These are phyloP conservation scores for Rhynchotus rufescens DNA, from an alignment of 2,797 vertebrate genomes.

Conservation along the genomic window DNA sequence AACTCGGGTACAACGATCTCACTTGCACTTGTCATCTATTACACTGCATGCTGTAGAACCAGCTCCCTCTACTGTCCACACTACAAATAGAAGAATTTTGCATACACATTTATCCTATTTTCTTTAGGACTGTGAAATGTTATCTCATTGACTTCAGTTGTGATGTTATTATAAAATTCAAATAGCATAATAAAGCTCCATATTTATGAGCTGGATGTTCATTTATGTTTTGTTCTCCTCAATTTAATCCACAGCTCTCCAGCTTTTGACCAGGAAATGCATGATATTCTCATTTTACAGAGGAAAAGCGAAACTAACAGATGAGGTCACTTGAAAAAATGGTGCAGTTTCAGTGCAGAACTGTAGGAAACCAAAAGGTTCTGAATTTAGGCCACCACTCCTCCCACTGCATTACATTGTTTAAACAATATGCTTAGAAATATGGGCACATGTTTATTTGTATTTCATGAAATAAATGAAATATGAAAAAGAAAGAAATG, in stretches of 20 bases:
- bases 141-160: background rate
- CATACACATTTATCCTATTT: background rate
- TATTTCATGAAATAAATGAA: no score
- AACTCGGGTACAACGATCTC: rapidly evolving
- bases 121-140: background rate
- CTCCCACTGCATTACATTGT: rapidly evolving
- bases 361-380: background rate
- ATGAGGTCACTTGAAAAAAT: background rate
- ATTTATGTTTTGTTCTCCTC: background rate
- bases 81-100: background rate
- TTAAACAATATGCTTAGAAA: background rate
- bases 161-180: background rate
- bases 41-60: background rate
- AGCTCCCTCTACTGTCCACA: constrained; percentile 55
- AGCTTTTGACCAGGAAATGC: background rate
- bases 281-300: background rate
- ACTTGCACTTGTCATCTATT: rapidly evolving
- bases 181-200: background rate
- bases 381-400: background rate
- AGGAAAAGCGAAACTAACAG: background rate
- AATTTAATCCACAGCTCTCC: background rate
- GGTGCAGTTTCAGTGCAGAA: background rate
- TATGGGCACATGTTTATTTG: no score
- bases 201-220: background rate
- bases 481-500: no score